Percentiles rank a stretch among this genome's conserved stretches.
Conservation (phyloP, 2,113 vertebrate genomes). For the Cephalophus harveyi region DNA sequence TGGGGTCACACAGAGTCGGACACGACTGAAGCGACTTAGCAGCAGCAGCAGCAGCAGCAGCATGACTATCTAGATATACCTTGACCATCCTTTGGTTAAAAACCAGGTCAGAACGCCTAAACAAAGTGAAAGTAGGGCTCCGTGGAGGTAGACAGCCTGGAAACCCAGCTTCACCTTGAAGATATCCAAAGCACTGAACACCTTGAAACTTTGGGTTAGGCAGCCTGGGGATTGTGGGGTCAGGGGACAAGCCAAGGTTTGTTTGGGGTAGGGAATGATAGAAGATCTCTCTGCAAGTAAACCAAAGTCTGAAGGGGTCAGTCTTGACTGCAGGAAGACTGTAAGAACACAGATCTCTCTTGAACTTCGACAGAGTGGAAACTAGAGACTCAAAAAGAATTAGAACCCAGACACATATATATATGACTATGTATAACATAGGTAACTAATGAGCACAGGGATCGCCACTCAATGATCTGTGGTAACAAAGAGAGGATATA, state of each 20-base stretch:
- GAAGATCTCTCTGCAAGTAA: neutral
- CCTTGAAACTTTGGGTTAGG: neutral
- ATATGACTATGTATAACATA: neutral
- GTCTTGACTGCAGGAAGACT: neutral
- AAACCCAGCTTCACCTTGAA: neutral
- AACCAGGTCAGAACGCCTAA: neutral
- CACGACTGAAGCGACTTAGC: no score
- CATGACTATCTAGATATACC: neutral
- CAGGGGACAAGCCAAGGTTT: neutral
- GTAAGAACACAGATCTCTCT: neutral
- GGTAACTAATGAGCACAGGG: neutral
- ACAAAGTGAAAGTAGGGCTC: neutral
- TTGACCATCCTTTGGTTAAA: neutral
- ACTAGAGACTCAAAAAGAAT: neutral
- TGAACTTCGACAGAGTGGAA: neutral
- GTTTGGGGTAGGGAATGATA: rapidly evolving
- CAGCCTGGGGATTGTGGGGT: neutral
- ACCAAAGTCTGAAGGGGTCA: neutral
- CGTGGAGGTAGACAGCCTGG: neutral
- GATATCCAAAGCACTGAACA: neutral
- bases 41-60: no score
- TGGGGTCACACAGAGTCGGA: no score
- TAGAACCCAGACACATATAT: neutral
- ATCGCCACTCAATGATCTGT: neutral
- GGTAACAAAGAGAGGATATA: neutral